These are phyloP conservation scores for Herminia tarsipennalis DNA, from an alignment of 2,888 invertebrate genomes.

Conservation along the genomic window DNA sequence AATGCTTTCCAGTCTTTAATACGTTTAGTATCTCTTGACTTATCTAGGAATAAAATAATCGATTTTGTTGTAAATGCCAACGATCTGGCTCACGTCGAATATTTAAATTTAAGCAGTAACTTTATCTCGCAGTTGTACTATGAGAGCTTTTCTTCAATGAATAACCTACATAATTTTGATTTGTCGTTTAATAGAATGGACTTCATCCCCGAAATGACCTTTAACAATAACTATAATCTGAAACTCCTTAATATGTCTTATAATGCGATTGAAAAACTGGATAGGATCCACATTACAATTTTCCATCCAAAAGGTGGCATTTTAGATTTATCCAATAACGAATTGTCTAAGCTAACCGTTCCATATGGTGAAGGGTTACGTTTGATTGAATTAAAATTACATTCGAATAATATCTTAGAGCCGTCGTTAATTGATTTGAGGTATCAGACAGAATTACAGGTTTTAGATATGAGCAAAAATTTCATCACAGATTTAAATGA, in stretches of 20 bases:
- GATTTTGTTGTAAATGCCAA: slow-evolving; percentile 62
- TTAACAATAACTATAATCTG: slow-evolving; percentile 59
- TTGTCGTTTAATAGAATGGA: slow-evolving; percentile 67
- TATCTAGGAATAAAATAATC: slow-evolving; percentile 65
- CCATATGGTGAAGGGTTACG: slow-evolving; percentile 61
- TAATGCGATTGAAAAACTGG: slow-evolving; percentile 59
- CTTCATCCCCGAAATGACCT: slow-evolving; percentile 61
- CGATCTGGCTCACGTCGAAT: slow-evolving; percentile 59
- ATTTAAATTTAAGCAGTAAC: slow-evolving; percentile 71
- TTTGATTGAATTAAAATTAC: slow-evolving; percentile 56
- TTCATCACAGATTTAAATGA: slow-evolving; percentile 56
- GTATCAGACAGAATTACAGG: slow-evolving; percentile 56
- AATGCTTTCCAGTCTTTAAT: slow-evolving; percentile 68
- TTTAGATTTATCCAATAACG: slow-evolving; percentile 73
- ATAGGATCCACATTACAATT: slow-evolving; percentile 57
- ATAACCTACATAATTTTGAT: slow-evolving; percentile 70
- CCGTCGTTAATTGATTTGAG: slow-evolving; percentile 54
- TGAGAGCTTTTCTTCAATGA: slow-evolving; percentile 66
- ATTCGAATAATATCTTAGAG: slow-evolving; percentile 67
- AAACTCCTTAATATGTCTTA: slow-evolving; percentile 67
- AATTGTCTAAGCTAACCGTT: slow-evolving; percentile 56
- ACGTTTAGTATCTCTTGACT: slow-evolving; percentile 60
- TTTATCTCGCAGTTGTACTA: slow-evolving; percentile 57
- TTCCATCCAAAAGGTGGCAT: slow-evolving; percentile 71
- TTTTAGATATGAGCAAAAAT: slow-evolving; percentile 66